Conservation (phyloP, 2,797 vertebrate genomes). For the Pithecia hirsuta region DNA sequence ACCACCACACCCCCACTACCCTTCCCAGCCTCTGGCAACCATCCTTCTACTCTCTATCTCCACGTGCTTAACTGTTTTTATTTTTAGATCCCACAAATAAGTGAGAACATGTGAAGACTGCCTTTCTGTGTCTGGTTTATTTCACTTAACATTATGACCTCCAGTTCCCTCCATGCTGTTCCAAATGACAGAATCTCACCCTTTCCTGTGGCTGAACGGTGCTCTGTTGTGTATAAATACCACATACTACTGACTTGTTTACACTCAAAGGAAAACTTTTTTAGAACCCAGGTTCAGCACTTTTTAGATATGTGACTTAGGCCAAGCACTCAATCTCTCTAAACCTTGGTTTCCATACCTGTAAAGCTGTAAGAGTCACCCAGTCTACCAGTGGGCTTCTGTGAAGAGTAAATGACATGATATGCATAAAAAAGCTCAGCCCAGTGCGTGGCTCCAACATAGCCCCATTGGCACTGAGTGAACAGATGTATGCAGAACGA, state of each 20-base stretch:
- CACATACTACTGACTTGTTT: background rate
- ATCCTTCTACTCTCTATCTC: background rate
- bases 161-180: background rate
- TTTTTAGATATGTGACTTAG: background rate
- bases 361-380: background rate
- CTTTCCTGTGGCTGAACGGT: background rate
- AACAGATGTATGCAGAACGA: fast-evolving
- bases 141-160: background rate
- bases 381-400: background rate
- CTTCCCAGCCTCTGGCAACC: background rate
- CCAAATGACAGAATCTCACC: background rate
- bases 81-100: background rate
- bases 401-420: fast-evolving
- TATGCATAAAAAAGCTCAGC: background rate
- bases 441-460: fast-evolving
- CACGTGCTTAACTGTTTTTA: background rate
- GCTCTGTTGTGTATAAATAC: background rate
- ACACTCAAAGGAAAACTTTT: background rate
- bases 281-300: background rate
- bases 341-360: background rate
- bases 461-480: background rate
- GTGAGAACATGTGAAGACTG: background rate
- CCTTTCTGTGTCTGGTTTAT: background rate
- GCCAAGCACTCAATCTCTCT: background rate
- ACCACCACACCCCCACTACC: background rate